Conservation (phyloP, 2,797 vertebrate species). For the Ataeniobius toweri region DNA sequence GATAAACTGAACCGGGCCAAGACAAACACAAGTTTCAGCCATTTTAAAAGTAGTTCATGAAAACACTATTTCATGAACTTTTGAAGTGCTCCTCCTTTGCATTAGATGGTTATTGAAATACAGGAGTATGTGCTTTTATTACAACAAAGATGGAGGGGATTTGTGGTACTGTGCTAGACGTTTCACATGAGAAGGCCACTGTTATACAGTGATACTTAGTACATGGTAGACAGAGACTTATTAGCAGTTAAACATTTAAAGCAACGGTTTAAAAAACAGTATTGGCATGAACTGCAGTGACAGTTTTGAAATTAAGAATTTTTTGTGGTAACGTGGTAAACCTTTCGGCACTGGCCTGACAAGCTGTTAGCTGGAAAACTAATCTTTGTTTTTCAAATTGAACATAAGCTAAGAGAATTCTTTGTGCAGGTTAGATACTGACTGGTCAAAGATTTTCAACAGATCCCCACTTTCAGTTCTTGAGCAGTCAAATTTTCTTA, state of each 20-base stretch:
- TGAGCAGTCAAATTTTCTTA: neutral
- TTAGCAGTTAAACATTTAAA: no score
- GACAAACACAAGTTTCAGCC: no score
- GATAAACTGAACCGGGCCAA: neutral
- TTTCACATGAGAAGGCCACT: neutral
- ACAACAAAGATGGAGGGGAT: neutral
- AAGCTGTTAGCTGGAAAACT: neutral
- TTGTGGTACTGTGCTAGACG: neutral
- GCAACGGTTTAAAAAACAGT: no score
- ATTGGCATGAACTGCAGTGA: no score
- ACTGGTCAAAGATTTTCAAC: neutral
- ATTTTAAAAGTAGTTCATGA: neutral
- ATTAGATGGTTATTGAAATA: no score
- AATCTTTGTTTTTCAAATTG: neutral
- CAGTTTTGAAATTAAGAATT: neutral
- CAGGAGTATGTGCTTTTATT: neutral
- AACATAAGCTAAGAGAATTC: neutral
- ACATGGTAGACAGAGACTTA: neutral
- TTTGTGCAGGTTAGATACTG: neutral
- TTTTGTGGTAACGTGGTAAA: neutral
- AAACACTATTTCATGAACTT: neutral
- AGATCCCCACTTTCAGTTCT: neutral
- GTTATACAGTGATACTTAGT: neutral
- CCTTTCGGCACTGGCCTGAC: neutral
- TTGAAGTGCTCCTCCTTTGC: neutral